Base-by-base conservation (phyloP, 30 jellyfish, hydroid and myxozoan genomes). In the Hydractinia symbiolongicarpus region DNA sequence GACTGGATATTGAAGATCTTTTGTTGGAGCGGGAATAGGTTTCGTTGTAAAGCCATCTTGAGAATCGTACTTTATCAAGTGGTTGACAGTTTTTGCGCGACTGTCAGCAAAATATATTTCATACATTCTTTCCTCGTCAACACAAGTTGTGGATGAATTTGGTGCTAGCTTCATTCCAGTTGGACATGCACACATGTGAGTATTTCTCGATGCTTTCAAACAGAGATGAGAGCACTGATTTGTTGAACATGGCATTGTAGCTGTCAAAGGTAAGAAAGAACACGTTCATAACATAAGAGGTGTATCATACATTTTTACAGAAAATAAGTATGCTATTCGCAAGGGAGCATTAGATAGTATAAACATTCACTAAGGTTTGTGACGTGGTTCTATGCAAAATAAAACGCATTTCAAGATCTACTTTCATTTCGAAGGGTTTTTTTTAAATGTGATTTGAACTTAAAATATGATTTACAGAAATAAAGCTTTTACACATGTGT, bases 171-270 rank as follows among this genome's bases (percentile, higher is more conserved):
- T 50, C 82, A 62, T 21, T 10, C 98, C 98, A 62, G 96, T 86
- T 16, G 95, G 88, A 66, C 98, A 91, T 5, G 79, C 96, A 72
- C 98, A 91, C 4, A 83, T 15, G 67, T 88, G 66, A 8, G 57
- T 51, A 53, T 49, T 30, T 6, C 78, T 84, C 14, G 52, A 44
- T n/a, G 30, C 52, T 52, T 56, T 72, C 78, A 89, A 50, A 86
- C 96, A 89, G 53, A 89, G 55, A 66, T 89, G 96, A 13, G 93
- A 81, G 83, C 96, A 89, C 69, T 62, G 69, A 17, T 90, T 86
- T 17, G 78, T 72, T 66, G 79, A 73, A 61, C 96, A 89, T 21
- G 83, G 87, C 49, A 84, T 89, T 21, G 88, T 53, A 17, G 87
- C 96, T 89, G 67, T 17, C 82, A 71, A 61, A 76, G 44, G 44